Evolutionary conservation across 2,888 invertebrate genomes (phyloP).

Genomic region (Drosophila basisetae): DNA sequence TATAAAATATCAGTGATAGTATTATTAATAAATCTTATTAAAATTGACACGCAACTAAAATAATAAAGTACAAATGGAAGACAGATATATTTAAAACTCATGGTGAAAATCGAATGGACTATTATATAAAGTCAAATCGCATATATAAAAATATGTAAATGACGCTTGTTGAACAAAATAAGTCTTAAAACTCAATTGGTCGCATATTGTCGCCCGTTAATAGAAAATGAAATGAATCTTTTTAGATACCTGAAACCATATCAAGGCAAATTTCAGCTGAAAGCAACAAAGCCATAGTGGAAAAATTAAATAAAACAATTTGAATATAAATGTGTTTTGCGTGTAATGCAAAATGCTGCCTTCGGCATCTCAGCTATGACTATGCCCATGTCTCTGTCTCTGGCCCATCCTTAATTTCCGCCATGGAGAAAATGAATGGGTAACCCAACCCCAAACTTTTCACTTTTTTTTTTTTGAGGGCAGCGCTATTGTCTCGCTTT

Average conservation of each 20-base stretch:
- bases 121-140: background rate
- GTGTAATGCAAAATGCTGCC: slow-evolving; percentile 66
- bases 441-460: background rate
- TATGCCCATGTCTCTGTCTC: background rate
- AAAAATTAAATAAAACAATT: slow-evolving; percentile 48
- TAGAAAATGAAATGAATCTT: slow-evolving; percentile 28
- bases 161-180: background rate
- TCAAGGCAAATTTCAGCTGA: background rate
- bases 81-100: background rate
- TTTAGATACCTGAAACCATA: slow-evolving; percentile 25
- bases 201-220: slow-evolving; percentile 21
- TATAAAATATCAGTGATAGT: too few species aligned
- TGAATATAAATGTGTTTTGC: slow-evolving; percentile 64
- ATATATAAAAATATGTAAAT: slow-evolving; percentile 3
- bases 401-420: slow-evolving; percentile 70
- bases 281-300: background rate
- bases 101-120: too few species aligned
- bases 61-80: background rate
- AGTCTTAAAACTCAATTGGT: slow-evolving; percentile 1
- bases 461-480: background rate
- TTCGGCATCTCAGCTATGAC: slow-evolving; percentile 38
- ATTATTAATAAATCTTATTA: background rate
- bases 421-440: background rate
- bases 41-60: background rate
- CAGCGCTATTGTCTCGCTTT: slow-evolving; percentile 47